These are phyloP conservation scores for Arctia plantaginis DNA, from an alignment of 2,888 invertebrate genomes.

Conservation along the genomic window DNA sequence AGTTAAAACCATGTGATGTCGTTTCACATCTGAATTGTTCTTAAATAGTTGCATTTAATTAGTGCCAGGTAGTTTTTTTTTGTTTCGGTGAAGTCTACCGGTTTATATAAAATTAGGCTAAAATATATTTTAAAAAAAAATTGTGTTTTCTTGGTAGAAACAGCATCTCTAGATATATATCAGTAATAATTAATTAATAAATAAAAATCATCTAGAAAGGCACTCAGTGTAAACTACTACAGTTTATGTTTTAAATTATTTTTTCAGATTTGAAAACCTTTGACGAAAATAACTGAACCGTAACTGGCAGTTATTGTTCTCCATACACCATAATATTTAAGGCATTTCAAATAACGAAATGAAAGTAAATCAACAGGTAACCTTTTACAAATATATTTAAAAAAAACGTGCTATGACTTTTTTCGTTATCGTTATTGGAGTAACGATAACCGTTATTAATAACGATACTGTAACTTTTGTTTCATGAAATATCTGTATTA, in stretches of 20 bases:
- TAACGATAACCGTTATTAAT: conserved; percentile 6
- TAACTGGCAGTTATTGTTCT: background rate
- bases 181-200: background rate
- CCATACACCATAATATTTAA: background rate
- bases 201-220: too few species aligned
- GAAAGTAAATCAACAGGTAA: background rate
- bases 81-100: background rate
- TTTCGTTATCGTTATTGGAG: background rate
- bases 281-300: background rate
- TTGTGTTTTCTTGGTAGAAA: background rate
- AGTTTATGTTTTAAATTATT: background rate
- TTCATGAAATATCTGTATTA: background rate
- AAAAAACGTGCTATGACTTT: background rate
- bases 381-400: too few species aligned
- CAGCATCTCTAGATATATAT: background rate
- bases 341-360: background rate
- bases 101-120: background rate
- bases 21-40: background rate
- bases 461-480: background rate
- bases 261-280: background rate
- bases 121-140: background rate
- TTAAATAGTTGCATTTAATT: background rate
- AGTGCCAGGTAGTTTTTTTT: background rate
- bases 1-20: background rate
- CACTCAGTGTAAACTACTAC: too few species aligned